Conservation (phyloP, 2,888 invertebrate species). For the Mylabris sibirica region DNA sequence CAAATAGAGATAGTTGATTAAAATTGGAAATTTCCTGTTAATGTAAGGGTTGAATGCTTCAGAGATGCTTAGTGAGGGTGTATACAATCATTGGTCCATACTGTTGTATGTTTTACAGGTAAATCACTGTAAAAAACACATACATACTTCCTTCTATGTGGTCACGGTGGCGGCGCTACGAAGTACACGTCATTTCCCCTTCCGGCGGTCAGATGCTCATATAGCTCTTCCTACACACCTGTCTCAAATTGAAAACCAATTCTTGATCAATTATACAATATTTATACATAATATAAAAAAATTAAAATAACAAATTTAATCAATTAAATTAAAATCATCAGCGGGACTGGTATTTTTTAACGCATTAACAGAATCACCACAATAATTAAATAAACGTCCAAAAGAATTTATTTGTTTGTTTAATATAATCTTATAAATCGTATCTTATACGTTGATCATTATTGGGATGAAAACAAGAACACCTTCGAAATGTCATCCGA, state of each 20-base stretch:
- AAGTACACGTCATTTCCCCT: conserved; percentile 35
- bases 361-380: conserved; percentile 9
- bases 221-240: conserved; percentile 27
- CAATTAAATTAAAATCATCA: too few species aligned
- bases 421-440: not conserved
- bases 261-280: conserved; percentile 8
- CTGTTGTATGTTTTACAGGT: conserved; percentile 38
- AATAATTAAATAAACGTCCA: not conserved
- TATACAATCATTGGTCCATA: conserved; percentile 3
- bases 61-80: not conserved
- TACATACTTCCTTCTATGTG: conserved; percentile 52
- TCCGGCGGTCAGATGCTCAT: conserved; percentile 32
- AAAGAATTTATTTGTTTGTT: too few species aligned
- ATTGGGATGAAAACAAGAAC: conserved; percentile 31
- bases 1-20: not conserved
- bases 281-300: too few species aligned
- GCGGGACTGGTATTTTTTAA: too few species aligned
- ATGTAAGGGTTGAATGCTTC: conserved; percentile 5
- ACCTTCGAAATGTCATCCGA: conserved; percentile 32
- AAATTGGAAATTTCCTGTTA: conserved; percentile 27
- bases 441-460: conserved; percentile 22
- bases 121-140: conserved; percentile 54
- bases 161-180: conserved; percentile 56
- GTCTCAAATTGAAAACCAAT: conserved; percentile 17
- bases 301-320: conserved; percentile 6